These are phyloP conservation scores for Macrocentrus cingulum DNA, from an alignment of 1,140 invertebrate species.

Conservation along the genomic window DNA sequence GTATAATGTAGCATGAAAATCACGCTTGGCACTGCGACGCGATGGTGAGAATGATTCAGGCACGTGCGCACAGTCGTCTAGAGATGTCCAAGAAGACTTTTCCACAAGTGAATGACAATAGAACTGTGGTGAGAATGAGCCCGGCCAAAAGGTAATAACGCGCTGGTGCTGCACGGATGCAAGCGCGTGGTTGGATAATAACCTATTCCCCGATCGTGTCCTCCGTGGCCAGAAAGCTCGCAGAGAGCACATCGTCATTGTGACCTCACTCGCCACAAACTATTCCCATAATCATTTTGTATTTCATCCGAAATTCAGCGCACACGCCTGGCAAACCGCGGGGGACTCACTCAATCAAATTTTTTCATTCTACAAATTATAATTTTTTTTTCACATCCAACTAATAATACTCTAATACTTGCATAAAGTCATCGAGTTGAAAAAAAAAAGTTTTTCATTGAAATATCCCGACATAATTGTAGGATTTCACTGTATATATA, in stretches of 20 bases:
- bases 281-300: conserved; percentile 23
- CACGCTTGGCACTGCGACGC: neutral
- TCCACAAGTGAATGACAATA: too few species aligned
- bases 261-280: conserved; percentile 16
- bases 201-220: conserved; percentile 23
- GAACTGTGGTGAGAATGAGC: too few species aligned
- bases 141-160: conserved; percentile 18
- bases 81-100: conserved; percentile 8
- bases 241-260: neutral
- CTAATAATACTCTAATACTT: too few species aligned
- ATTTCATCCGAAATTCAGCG: conserved; percentile 15
- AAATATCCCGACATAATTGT: too few species aligned
- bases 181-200: conserved; percentile 24
- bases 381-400: too few species aligned
- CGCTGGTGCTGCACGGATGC: neutral
- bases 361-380: too few species aligned
- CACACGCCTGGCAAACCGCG: neutral
- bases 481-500: too few species aligned
- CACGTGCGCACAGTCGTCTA: conserved; percentile 12
- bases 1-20: conserved; percentile 5
- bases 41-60: too few species aligned
- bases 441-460: too few species aligned
- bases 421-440: too few species aligned
- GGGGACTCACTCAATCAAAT: too few species aligned
- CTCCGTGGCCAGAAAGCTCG: neutral